Base-by-base conservation (phyloP, 2,113 vertebrate genomes). In the Psittacula cyanocephala region DNA sequence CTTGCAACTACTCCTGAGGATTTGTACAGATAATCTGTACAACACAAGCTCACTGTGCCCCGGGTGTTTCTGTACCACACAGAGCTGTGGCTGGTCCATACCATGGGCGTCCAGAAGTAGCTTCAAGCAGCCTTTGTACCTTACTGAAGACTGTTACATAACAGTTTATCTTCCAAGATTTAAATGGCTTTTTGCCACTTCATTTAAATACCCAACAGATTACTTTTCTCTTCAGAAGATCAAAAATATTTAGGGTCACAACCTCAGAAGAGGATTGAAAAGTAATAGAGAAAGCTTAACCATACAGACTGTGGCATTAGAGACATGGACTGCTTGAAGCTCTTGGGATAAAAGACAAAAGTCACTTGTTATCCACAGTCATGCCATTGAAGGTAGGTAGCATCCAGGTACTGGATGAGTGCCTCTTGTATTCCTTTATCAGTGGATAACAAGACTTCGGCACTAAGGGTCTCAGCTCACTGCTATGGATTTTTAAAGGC, bases 161-260 rank as follows among this genome's bases (percentile, higher is more conserved):
- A 92, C 11, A 60, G 13, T 44, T 63, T 80, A 70, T 83, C 39
- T 81, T 90, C 71, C 63, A 95, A 74, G 76, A 84, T 79, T 81
- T 88, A 37, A 49, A 60, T 52, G 14, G 60, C 49, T 93, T 91
- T 49, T 86, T 87, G 18, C 43, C 29, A 77, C 35, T 89, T 63
- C 59, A 50, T 55, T 95, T 82, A 93, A 95, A 74, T 62, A 74
- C 13, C 37, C 65, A 62, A 69, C 23, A 75, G 57, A 92, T 87
- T 68, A 91, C 27, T 91, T 86, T 95, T 76, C 53, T 88, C n/a
- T 44, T 46, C 86, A 13, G 53, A 86, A 87, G 23, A 85, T 81
- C 39, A 84, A 89, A 96, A 82, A 85, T 87, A 85, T 74, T 86
- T 75, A 76, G 41, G 39, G 33, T 82, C 64, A 74, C 59, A 90